Conservation (phyloP, 2,888 invertebrate species). For the Plagiodera versicolora region DNA sequence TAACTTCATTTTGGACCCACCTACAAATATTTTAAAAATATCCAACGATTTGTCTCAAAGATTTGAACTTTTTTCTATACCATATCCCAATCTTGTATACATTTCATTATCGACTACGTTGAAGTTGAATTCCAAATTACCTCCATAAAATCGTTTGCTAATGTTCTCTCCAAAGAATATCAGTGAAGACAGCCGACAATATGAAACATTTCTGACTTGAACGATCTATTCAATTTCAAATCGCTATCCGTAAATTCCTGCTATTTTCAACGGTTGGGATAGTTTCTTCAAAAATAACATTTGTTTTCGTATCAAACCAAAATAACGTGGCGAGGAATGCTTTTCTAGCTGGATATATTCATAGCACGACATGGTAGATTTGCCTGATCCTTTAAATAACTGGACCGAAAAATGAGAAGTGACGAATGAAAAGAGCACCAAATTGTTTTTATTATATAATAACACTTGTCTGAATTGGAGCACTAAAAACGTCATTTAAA, state of each 20-base stretch:
- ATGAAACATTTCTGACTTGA: too few species aligned
- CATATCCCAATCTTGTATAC: too few species aligned
- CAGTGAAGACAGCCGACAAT: too few species aligned
- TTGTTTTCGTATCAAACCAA: slow-evolving; percentile 27
- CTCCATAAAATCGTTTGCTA: too few species aligned
- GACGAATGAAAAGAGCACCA: slow-evolving; percentile 32
- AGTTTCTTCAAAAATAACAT: slow-evolving; percentile 30
- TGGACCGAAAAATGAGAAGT: slow-evolving; percentile 29
- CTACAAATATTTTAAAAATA: too few species aligned
- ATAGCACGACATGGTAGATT: slow-evolving; percentile 31
- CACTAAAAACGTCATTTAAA: slow-evolving; percentile 10
- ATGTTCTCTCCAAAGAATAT: too few species aligned
- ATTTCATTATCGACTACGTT: too few species aligned
- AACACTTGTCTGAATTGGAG: slow-evolving; percentile 24
- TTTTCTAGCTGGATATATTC: slow-evolving; percentile 25
- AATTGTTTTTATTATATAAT: slow-evolving; percentile 35
- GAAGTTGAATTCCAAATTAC: too few species aligned
- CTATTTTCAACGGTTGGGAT: slow-evolving; percentile 12
- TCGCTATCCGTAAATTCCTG: not conserved
- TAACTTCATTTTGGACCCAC: too few species aligned
- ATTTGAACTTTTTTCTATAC: too few species aligned
- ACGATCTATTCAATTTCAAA: not conserved
- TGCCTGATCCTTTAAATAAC: slow-evolving; percentile 29
- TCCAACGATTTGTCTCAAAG: too few species aligned
- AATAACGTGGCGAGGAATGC: slow-evolving; percentile 24